These are phyloP conservation scores for Diarsia dahlii DNA, from an alignment of 2,888 invertebrate genomes.

Conservation along the genomic window DNA sequence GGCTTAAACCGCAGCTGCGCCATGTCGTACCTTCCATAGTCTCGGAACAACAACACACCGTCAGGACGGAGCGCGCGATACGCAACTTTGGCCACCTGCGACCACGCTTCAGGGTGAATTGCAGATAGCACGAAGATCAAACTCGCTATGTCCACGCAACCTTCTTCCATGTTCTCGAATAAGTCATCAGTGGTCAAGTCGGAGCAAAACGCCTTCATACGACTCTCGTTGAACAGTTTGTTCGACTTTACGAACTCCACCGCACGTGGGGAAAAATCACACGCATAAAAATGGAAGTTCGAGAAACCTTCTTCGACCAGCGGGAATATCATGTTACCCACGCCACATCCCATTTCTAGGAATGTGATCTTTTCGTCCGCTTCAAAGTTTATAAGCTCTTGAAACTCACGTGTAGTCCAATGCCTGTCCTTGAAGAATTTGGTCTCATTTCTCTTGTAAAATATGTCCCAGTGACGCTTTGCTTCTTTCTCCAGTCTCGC, in stretches of 20 bases:
- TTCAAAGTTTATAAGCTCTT: constrained; percentile 92
- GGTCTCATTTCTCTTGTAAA: constrained; percentile 98
- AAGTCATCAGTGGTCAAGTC: constrained; percentile 95
- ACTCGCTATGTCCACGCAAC: constrained; percentile 94
- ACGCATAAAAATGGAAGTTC: constrained; percentile 94
- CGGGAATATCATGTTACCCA: constrained; percentile 99
- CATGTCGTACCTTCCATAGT: constrained; percentile 99
- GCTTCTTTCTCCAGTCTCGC: constrained; percentile 95
- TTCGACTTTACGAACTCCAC: constrained; percentile 95
- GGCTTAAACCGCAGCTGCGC: constrained; percentile 98
- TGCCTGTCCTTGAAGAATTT: constrained; percentile 98
- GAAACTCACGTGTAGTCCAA: constrained; percentile 99
- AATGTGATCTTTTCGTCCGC: constrained; percentile 91
- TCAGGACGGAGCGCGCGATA: constrained; percentile 92
- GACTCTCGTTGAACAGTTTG: constrained; percentile 91
- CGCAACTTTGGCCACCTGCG: constrained; percentile 92
- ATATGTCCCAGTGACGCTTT: constrained; percentile 98
- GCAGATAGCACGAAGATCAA: constrained; percentile 99
- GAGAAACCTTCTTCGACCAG: constrained; percentile 94
- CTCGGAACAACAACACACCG: constrained; percentile 96
- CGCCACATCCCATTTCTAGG: constrained; percentile 98
- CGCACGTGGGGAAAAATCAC: constrained; percentile 98
- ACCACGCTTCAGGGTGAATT: constrained; percentile 96
- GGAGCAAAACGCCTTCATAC: constrained; percentile 95
- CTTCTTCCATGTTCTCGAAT: constrained; percentile 87